A percentile compares a stretch with the other conserved stretches of the same genome.
phyloP scores from a whole-genome alignment of 2,797 vertebrate species.

The Carcharodon carcharias region DNA sequence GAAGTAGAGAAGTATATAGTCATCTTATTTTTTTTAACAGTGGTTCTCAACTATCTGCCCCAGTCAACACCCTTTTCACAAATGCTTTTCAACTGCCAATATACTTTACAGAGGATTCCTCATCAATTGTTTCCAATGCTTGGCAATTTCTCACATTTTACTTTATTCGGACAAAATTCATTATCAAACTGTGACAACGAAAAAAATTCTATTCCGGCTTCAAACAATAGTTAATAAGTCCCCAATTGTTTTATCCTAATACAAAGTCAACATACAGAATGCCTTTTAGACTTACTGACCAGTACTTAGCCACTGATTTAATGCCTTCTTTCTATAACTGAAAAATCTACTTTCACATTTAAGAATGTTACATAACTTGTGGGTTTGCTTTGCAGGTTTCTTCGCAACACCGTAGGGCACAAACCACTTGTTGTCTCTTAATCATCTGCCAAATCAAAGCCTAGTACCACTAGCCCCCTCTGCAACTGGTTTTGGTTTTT shows the following conservation, averaged over 20 bases:
- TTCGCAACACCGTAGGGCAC: too few species aligned
- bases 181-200: not conserved
- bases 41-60: too few species aligned
- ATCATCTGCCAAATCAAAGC: not conserved
- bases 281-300: not conserved
- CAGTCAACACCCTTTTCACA: not conserved
- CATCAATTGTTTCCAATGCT: not conserved
- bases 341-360: too few species aligned
- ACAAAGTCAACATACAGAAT: not conserved
- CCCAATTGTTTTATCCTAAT: not conserved
- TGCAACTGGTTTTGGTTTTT: not conserved
- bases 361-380: not conserved
- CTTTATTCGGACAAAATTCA: conserved; percentile 14
- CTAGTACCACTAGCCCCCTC: not conserved
- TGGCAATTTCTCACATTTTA: not conserved
- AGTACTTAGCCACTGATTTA: not conserved
- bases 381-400: not conserved
- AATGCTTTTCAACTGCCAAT: not conserved
- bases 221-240: not conserved
- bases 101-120: not conserved
- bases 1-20: not conserved
- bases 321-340: not conserved
- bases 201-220: not conserved
- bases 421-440: not conserved
- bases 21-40: not conserved